Evolutionary conservation across 2,113 vertebrate species (phyloP).

Genomic region (Hipposideros armiger): DNA sequence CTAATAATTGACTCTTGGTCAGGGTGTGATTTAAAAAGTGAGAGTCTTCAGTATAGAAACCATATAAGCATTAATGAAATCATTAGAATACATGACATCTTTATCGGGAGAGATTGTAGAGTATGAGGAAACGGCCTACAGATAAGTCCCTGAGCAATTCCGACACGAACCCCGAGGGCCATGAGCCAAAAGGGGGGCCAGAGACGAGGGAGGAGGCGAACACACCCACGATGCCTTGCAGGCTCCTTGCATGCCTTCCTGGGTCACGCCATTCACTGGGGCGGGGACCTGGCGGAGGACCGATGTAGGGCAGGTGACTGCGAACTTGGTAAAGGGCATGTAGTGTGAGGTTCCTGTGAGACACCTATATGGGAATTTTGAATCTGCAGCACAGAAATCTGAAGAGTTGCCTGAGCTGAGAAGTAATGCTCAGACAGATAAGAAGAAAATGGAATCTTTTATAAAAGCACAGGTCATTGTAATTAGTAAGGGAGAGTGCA

Average conservation of each 20-base stretch:
- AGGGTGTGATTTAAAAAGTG: background rate
- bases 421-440: background rate
- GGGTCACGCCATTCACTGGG: background rate
- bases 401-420: slow-evolving; percentile 18
- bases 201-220: background rate
- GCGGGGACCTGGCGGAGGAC: background rate
- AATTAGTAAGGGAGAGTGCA: background rate
- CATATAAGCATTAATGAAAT: background rate
- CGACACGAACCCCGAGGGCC: background rate
- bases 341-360: background rate
- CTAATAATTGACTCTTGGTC: slow-evolving; percentile 29
- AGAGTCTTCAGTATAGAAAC: background rate
- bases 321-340: background rate
- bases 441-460: background rate
- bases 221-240: background rate
- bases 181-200: background rate
- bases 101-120: background rate
- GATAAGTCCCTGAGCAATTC: background rate
- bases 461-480: background rate
- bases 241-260: background rate
- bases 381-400: background rate
- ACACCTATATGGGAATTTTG: background rate
- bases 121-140: background rate
- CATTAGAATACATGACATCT: background rate
- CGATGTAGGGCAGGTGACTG: background rate